These are phyloP conservation scores for Mallotus villosus DNA, from an alignment of 2,797 vertebrate species.

Conservation along the genomic window DNA sequence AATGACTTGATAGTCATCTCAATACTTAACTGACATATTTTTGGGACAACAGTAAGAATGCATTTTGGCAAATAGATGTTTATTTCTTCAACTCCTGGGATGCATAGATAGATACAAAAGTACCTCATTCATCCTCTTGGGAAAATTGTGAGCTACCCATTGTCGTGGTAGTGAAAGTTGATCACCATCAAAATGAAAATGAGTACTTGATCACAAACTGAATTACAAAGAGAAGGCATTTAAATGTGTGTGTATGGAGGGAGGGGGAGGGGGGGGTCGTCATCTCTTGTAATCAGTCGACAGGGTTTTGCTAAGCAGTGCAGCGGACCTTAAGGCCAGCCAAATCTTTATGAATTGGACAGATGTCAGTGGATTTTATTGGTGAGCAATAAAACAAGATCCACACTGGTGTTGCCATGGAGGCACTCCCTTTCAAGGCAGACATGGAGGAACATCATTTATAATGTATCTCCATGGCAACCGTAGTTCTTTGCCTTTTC, in stretches of 20 bases:
- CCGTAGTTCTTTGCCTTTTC: constrained; percentile 41
- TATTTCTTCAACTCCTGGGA: no score
- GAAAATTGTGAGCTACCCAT: not conserved
- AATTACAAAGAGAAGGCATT: not conserved
- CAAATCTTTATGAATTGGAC: constrained; percentile 28
- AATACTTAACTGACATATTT: not conserved
- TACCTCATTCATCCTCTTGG: not conserved
- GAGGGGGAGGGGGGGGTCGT: no score
- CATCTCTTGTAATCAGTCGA: not conserved
- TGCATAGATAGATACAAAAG: not conserved
- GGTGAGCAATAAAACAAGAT: constrained; percentile 60
- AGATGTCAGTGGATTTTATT: constrained; percentile 67
- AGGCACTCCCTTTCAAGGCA: constrained; percentile 60
- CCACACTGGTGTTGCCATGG: constrained; percentile 70
- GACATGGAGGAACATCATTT: constrained; percentile 65
- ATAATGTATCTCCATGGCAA: constrained; percentile 72
- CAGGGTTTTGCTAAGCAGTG: not conserved
- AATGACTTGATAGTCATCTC: no score
- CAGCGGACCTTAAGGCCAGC: not conserved
- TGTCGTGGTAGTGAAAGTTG: not conserved
- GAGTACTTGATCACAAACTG: not conserved
- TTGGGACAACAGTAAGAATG: not conserved
- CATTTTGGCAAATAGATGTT: not conserved
- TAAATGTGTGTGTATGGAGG: no score
- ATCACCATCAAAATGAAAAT: not conserved